phyloP scores from a whole-genome alignment of 2,888 invertebrate genomes.

The Drosophila kuntzei region DNA sequence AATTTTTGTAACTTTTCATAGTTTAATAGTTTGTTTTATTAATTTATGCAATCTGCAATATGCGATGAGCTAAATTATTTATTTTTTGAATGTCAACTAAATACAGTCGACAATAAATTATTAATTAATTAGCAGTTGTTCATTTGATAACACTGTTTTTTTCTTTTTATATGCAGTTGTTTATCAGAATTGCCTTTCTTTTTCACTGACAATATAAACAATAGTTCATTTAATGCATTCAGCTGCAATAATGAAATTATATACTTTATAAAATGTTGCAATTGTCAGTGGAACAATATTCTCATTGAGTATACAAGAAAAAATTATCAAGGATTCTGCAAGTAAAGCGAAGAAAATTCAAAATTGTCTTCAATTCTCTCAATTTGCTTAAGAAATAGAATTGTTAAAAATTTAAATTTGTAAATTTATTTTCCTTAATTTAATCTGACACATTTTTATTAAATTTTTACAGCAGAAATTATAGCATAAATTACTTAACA shows the following conservation, averaged over 20 bases:
- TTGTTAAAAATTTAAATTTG: no score
- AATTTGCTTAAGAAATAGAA: no score
- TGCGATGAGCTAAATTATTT: neutral
- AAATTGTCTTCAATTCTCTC: no score
- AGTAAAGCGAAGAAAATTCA: no score
- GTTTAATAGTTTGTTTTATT: neutral
- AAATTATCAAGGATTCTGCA: conserved; percentile 2
- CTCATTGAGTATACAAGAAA: conserved; percentile 9
- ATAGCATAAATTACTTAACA: no score
- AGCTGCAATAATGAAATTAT: conserved; percentile 12
- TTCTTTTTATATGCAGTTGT: neutral
- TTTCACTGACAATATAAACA: conserved; percentile 5
- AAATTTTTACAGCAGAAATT: no score
- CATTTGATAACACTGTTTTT: conserved; percentile 1
- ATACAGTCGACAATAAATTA: neutral
- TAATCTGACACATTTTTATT: no score
- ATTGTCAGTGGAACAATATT: conserved; percentile 22
- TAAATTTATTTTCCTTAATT: no score
- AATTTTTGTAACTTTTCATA: neutral
- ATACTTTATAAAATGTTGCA: neutral
- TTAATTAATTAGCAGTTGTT: conserved; percentile 1
- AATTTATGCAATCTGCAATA: neutral
- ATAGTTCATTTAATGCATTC: conserved; percentile 1
- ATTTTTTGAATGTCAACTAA: neutral
- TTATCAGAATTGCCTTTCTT: conserved; percentile 3